A percentile compares a stretch with the other conserved stretches of the same genome.
Evolutionary conservation across 2,888 invertebrate genomes (phyloP).

Genomic region (Pyralis farinalis): DNA sequence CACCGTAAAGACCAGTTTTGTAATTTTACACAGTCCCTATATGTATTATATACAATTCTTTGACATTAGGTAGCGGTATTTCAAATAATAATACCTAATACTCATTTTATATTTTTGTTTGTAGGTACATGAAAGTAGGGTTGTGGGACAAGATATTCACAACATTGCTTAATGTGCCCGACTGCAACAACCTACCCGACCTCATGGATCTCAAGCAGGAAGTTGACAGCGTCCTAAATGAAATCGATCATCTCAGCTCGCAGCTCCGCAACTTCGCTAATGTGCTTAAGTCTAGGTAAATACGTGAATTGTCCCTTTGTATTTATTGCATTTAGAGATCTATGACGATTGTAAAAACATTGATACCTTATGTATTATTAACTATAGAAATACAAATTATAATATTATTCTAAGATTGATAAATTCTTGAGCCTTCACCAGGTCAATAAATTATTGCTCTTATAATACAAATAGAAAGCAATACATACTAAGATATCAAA

Average conservation of each 20-base stretch:
- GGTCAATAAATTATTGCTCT: conserved; percentile 37
- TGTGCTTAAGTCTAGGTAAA: conserved; percentile 79
- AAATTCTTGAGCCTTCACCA: conserved; percentile 45
- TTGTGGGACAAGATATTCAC: conserved; percentile 92
- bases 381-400: conserved; percentile 55
- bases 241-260: conserved; percentile 56
- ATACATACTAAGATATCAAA: conserved; percentile 57
- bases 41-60: too few species aligned
- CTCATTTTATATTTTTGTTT: too few species aligned
- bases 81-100: too few species aligned
- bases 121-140: conserved; percentile 85
- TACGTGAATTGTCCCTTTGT: conserved; percentile 44
- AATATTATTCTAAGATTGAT: conserved; percentile 52
- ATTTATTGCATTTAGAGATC: conserved; percentile 77
- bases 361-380: conserved; percentile 52
- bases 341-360: conserved; percentile 66
- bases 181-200: conserved; percentile 88
- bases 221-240: conserved; percentile 58
- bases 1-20: too few species aligned
- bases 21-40: too few species aligned
- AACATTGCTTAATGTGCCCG: conserved; percentile 89
- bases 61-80: too few species aligned
- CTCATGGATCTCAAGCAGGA: conserved; percentile 80
- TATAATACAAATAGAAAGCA: conserved; percentile 42
- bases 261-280: conserved; percentile 74